Evolutionary conservation across 2,888 invertebrate species (phyloP), one percentile per base, ranked within the genome.

Genomic region (Schizotus pectinicornis): DNA sequence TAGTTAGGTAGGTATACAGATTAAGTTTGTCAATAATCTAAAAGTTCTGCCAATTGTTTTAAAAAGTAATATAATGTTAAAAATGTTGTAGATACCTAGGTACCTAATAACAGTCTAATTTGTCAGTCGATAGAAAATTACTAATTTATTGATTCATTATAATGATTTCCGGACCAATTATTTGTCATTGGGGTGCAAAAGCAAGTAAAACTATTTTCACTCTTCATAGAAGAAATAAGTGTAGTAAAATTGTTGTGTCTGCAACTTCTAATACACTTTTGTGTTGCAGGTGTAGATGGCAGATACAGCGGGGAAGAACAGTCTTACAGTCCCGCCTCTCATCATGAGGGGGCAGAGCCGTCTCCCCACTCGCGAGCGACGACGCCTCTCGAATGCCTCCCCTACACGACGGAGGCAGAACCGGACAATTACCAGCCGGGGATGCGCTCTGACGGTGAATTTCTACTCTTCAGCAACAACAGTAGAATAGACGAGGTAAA

Each of bases 291-390:
- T 53, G 57, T 65, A 7, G 63, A 64, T 7, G 56, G 63, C 33
- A 63, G 67, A 31, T 68, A 65, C 45, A 68, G 71, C 36, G 66
- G 60, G 52, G 67, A 65, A 37, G 70, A 70, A 42, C 73, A 71
- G 41, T 61, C 67, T 36, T 78, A 77, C 69, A 78, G 78, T 67
- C 77, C 79, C 72, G 68, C 77, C 72, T 75, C 77, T 12, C 75
- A 74, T 48, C 67, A 71, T 49, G 76, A 76, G 56, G 77, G 77
- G 75, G 75, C 76, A 65, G 76, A 73, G 50, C 73, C 72, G n/a
- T 78, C 78, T 9, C 79, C 79, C 71, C 77, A 77, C 68, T 79
- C 79, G 8, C 67, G 76, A 32, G 68, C 74, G 22, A 68, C 68
- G 69, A 76, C 78, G 69, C 76, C 77, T 56, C 69, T 75, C 49